Base-by-base conservation (phyloP, 2,888 invertebrate species). In the Gastracanthus pulcherrimus region DNA sequence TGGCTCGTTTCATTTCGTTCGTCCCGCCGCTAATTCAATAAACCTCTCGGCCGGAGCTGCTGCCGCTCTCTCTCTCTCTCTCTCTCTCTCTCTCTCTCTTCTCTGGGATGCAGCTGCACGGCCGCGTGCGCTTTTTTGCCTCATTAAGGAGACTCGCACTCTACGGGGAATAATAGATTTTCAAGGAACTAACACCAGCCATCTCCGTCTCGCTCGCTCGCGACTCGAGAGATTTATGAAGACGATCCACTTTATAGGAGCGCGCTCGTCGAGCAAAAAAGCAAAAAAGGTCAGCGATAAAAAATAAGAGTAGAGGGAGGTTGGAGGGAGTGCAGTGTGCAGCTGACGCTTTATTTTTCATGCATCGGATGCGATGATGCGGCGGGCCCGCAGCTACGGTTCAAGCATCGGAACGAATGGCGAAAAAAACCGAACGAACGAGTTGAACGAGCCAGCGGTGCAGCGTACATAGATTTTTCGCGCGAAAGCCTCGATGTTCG, bases 81-180 rank as follows among this genome's bases (percentile, higher is more conserved):
- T n/a, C 60, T 34, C 29, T 60, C 60, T 31, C 60, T 31, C 16
- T 60, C 60, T 31, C 3, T 26, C 29, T 4, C 16, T 29, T 38
- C 48, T 26, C 23, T n/a, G n/a, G n/a, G 48, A 7, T 58, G 76
- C 80, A 80, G 66, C 74, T 80, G 81, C 76, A 26, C n/a, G n/a
- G 34, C 62, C 60, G 51, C 60, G 48, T 29, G 58, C 7, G 26
- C 80, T 83, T 87, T 87, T 85, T 87, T 86, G 85, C 85, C 85
- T 87, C 85, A 86, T 86, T 85, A 86, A 86, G 76, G 48, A 69
- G 80, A 62, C 83, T 83, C 84, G 82, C 48, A 38, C 75, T 78
- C 76, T 84, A 84, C 86, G 85, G 86, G 84, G 84, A 88, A 87
- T 87, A 86, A 87, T 88, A 87, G 87, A 88, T 87, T 88, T 88